Conservation (phyloP, 2,113 vertebrate species). For the Kobus ellipsiprymnus region DNA sequence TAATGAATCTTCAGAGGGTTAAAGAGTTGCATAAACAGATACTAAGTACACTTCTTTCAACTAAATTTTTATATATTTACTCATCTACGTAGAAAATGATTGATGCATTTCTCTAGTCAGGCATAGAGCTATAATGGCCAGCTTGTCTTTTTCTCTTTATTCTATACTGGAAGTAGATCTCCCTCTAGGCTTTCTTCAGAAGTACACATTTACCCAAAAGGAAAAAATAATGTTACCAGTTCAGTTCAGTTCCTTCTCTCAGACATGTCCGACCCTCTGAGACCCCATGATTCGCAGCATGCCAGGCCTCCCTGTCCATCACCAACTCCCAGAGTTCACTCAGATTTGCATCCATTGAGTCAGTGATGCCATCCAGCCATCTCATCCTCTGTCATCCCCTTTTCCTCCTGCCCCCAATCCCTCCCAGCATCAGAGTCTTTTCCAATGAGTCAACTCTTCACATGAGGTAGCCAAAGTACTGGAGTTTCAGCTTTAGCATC, state of each 20-base stretch:
- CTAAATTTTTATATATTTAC: not conserved
- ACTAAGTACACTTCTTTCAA: not conserved
- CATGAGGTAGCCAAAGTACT: too few species aligned
- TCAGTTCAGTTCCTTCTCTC: not conserved
- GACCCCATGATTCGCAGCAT: too few species aligned
- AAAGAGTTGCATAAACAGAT: not conserved
- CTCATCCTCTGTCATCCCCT: too few species aligned
- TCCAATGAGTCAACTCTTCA: too few species aligned
- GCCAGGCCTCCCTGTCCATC: too few species aligned
- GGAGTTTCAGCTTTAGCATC: too few species aligned
- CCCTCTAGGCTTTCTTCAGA: not conserved
- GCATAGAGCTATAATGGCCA: not conserved
- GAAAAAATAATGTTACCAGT: not conserved
- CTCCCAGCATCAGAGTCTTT: too few species aligned
- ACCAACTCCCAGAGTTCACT: too few species aligned
- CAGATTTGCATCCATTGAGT: too few species aligned
- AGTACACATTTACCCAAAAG: not conserved
- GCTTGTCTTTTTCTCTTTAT: not conserved
- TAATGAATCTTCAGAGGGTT: not conserved
- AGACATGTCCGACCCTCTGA: rapidly evolving
- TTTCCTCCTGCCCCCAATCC: too few species aligned
- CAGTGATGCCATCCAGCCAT: too few species aligned
- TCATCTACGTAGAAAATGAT: not conserved
- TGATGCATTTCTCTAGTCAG: conserved; percentile 43
- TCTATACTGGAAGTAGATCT: not conserved